These are phyloP conservation scores for Odontamblyopus rebecca DNA, from an alignment of 2,797 vertebrate genomes.

Conservation along the genomic window DNA sequence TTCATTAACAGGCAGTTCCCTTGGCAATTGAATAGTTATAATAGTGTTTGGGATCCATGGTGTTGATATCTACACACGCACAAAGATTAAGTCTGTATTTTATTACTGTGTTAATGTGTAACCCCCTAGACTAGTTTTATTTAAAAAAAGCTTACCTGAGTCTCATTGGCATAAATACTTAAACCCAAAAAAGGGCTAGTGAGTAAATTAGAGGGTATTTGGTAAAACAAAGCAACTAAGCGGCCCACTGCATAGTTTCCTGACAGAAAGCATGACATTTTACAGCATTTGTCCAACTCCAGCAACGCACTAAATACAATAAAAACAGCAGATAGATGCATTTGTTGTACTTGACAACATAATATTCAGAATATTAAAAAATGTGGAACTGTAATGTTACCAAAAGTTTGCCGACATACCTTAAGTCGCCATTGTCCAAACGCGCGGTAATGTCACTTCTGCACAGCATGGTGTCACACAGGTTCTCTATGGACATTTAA, in stretches of 20 bases:
- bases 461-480: neutral
- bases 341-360: neutral
- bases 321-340: neutral
- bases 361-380: neutral
- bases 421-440: neutral
- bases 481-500: neutral
- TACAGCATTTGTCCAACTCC: neutral
- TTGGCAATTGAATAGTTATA: constrained; percentile 27
- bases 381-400: neutral
- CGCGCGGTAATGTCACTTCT: accelerated
- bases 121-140: neutral
- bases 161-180: constrained; percentile 26
- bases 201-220: neutral
- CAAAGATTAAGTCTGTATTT: neutral
- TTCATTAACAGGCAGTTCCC: neutral
- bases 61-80: neutral
- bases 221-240: neutral
- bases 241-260: accelerated
- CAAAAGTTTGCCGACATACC: neutral
- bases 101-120: neutral
- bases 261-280: neutral
- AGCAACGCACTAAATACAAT: constrained; percentile 15
- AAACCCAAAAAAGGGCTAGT: constrained; percentile 19
- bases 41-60: accelerated
- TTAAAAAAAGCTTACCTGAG: constrained; percentile 25